Conservation (phyloP, 2,113 vertebrate genomes). For the Prolemur simus region DNA sequence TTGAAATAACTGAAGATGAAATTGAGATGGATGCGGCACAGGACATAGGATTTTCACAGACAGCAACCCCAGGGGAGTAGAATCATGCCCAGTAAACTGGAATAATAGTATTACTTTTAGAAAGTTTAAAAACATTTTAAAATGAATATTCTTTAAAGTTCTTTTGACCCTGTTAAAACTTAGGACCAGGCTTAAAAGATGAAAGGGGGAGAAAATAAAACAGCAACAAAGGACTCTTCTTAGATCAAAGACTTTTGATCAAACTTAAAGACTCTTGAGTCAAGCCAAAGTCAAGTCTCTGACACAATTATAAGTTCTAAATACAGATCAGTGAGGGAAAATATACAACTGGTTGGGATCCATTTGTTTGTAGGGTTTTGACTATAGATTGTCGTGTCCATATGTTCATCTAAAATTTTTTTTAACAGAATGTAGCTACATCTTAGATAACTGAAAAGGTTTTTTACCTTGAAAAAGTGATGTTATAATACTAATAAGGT, state of each 20-base stretch:
- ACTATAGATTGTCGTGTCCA: not conserved
- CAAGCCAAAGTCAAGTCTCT: not conserved
- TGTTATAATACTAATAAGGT: not conserved
- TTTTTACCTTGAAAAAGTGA: not conserved
- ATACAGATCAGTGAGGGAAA: not conserved
- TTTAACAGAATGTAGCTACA: not conserved
- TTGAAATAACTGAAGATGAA: not conserved
- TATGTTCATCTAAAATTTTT: not conserved
- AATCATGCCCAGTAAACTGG: not conserved
- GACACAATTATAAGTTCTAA: not conserved
- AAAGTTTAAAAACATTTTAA: not conserved
- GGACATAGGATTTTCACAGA: not conserved
- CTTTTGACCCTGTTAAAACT: not conserved
- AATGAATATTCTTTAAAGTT: not conserved
- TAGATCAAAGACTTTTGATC: conserved; percentile 5
- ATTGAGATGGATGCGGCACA: not conserved
- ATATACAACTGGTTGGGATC: fast-evolving
- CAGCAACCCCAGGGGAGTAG: not conserved
- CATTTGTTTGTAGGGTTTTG: not conserved
- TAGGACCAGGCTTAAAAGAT: not conserved
- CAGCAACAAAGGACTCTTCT: not conserved
- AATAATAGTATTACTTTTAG: conserved; percentile 34
- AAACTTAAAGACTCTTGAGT: not conserved
- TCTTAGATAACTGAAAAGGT: not conserved
- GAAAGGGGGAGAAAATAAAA: not conserved